Evolutionary conservation across 2,797 vertebrate species (phyloP).

Genomic region (Otolemur crassicaudatus): DNA sequence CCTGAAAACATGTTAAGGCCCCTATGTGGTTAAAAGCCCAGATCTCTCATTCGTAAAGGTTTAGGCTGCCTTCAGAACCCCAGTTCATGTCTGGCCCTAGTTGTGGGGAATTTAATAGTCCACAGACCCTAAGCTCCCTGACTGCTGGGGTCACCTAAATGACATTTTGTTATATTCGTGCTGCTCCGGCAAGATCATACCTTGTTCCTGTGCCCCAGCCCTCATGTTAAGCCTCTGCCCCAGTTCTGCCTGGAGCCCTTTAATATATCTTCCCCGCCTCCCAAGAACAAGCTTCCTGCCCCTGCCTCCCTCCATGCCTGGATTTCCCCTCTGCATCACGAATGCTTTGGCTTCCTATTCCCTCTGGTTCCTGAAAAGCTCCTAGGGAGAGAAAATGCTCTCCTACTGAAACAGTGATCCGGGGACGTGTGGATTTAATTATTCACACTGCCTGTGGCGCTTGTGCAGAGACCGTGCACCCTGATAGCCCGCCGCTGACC

Average conservation of each 20-base stretch:
- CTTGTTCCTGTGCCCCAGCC: neutral
- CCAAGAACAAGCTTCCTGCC: neutral
- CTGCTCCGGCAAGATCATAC: rapidly evolving
- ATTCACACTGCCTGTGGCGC: neutral
- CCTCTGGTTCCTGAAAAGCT: neutral
- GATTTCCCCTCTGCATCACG: neutral
- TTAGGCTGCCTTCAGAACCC: neutral
- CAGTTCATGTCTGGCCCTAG: neutral
- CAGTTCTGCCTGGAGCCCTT: neutral
- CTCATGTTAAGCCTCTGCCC: neutral
- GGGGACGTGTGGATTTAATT: neutral
- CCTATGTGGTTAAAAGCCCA: neutral
- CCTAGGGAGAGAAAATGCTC: neutral
- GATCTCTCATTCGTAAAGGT: neutral
- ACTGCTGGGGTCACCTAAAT: neutral
- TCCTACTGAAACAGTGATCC: neutral
- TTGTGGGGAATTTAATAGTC: neutral
- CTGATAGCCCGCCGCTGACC: neutral
- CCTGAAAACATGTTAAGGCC: neutral
- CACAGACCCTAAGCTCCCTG: neutral
- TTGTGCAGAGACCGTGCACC: neutral
- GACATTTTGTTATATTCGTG: neutral
- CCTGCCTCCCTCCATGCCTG: neutral
- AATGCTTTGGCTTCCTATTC: neutral
- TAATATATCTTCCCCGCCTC: neutral